Percentiles rank a stretch among this genome's conserved stretches.
Conservation (phyloP, 2,113 vertebrate species). For the Callipepla californica region DNA sequence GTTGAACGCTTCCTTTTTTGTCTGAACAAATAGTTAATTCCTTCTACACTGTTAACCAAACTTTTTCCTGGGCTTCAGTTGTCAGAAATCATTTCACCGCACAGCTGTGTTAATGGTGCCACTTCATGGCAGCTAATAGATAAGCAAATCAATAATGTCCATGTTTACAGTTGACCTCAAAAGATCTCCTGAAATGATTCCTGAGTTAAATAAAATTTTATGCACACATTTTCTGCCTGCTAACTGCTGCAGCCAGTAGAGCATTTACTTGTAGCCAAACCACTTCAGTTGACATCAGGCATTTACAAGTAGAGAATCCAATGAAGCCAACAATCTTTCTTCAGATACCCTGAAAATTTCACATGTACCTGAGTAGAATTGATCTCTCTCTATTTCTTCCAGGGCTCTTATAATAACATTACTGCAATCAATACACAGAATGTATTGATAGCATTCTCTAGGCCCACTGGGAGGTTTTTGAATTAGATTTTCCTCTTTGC, state of each 20-base stretch:
- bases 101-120: conserved; percentile 51
- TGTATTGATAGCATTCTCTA: background rate
- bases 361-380: background rate
- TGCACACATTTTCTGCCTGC: background rate
- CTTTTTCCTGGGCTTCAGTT: background rate
- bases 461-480: background rate
- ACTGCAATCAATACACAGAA: background rate
- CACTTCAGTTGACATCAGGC: background rate
- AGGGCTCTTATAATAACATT: background rate
- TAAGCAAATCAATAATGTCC: background rate
- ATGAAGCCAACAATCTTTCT: background rate
- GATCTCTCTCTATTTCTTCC: background rate
- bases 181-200: background rate
- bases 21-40: background rate
- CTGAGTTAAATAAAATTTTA: background rate
- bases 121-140: conserved; percentile 12
- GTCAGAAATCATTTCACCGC: background rate
- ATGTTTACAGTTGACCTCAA: background rate
- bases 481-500: background rate
- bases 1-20: background rate
- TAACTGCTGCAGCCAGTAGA: background rate
- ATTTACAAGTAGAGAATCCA: background rate
- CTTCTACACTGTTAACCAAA: background rate
- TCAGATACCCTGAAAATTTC: background rate
- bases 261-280: background rate